phyloP scores from a whole-genome alignment of 2,113 vertebrate species.

The Hemibagrus wyckioides region DNA sequence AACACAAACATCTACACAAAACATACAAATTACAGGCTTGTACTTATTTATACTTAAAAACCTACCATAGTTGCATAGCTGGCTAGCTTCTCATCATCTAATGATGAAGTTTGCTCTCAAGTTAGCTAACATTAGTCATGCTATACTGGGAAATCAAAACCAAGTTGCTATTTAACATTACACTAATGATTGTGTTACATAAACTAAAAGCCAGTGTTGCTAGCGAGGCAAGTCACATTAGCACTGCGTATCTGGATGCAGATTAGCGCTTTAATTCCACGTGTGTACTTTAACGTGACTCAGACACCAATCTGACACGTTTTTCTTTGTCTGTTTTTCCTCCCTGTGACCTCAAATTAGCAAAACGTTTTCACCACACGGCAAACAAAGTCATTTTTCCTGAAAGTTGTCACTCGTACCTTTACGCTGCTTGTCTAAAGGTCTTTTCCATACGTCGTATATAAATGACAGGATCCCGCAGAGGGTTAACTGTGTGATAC shows the following conservation, averaged over 20 bases:
- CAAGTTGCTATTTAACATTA: neutral
- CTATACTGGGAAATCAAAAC: neutral
- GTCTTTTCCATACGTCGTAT: neutral
- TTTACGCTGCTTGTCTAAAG: neutral
- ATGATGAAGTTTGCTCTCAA: neutral
- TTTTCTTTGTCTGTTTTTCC: neutral
- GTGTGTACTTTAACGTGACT: neutral
- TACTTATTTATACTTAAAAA: neutral
- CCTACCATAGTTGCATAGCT: neutral
- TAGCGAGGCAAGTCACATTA: neutral
- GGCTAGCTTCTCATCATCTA: neutral
- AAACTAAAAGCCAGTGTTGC: neutral
- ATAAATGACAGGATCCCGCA: slow-evolving; percentile 5
- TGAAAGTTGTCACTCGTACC: neutral
- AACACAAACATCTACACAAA: neutral
- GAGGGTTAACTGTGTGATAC: slow-evolving; percentile 13
- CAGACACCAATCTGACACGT: neutral
- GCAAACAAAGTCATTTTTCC: neutral
- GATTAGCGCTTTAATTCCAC: neutral
- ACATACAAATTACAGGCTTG: neutral
- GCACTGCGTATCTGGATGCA: neutral
- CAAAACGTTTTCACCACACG: neutral
- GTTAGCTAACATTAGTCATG: neutral
- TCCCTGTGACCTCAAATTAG: neutral
- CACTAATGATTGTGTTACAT: neutral